These are phyloP conservation scores for Catalaphyllia jardinei DNA, from an alignment of 64 coral and sea anemone genomes.

Conservation along the genomic window DNA sequence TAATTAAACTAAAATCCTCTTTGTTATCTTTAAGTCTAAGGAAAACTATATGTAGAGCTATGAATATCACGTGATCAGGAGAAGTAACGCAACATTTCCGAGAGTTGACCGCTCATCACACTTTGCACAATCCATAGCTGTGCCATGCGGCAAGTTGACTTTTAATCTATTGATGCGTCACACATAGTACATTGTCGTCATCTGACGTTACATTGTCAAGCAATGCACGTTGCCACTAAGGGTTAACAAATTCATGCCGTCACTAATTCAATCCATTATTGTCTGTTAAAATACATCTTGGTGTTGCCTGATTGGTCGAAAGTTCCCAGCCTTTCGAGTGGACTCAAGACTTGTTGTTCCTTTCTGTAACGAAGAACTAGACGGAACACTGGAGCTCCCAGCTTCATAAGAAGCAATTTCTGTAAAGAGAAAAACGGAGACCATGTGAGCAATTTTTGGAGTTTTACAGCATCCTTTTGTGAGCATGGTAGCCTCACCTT, in stretches of 20 bases:
- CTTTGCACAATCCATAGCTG: too few relatives aligned
- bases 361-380: slow-evolving; percentile 19
- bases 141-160: too few relatives aligned
- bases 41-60: too few relatives aligned
- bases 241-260: too few relatives aligned
- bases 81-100: not conserved
- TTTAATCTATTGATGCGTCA: not conserved
- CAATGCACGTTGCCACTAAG: not conserved
- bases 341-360: slow-evolving; percentile 5
- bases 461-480: too few relatives aligned
- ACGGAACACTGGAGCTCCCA: not conserved
- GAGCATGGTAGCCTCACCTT: slow-evolving; percentile 35
- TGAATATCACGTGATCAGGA: not conserved
- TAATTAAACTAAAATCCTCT: too few relatives aligned
- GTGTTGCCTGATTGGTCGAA: not conserved
- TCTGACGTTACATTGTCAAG: not conserved
- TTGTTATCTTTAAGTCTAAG: too few relatives aligned
- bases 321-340: not conserved
- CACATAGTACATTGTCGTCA: not conserved
- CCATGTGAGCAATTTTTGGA: not conserved
- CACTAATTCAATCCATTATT: too few relatives aligned
- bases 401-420: not conserved
- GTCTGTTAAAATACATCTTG: slow-evolving; percentile 15
- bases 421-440: not conserved
- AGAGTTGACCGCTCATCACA: too few relatives aligned